Conservation (phyloP, 2,797 vertebrate genomes). For the Petrocephalus schoutedeni region DNA sequence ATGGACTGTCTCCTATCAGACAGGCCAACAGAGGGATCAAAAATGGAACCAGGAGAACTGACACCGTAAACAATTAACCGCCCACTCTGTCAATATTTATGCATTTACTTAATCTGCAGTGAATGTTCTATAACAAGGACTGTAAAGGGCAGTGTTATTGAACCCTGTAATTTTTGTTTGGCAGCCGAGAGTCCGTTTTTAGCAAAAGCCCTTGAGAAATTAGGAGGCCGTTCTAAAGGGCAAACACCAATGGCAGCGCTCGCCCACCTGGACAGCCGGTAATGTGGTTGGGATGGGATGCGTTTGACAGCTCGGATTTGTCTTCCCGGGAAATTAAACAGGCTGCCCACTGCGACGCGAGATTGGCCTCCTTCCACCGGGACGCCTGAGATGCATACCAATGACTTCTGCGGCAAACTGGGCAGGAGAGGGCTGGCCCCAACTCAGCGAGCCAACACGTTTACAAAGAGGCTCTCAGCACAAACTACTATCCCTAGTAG, state of each 20-base stretch:
- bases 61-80: neutral
- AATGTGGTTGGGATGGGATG: constrained; percentile 40
- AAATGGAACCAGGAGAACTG: neutral
- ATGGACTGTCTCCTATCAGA: neutral
- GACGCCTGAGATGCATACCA: constrained; percentile 30
- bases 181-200: neutral
- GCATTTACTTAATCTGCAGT: neutral
- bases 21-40: neutral
- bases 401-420: constrained; percentile 28
- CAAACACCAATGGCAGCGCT: constrained; percentile 8
- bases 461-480: neutral
- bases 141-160: neutral
- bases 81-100: neutral
- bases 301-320: constrained; percentile 29
- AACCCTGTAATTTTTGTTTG: neutral
- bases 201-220: neutral
- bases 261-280: constrained; percentile 23
- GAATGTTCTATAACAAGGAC: neutral
- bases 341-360: constrained; percentile 34
- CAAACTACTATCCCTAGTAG: neutral
- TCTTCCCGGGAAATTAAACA: constrained; percentile 29
- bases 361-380: constrained; percentile 38
- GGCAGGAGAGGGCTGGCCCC: constrained; percentile 21
- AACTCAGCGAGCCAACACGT: neutral
- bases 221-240: neutral